Conservation (phyloP, 2,888 invertebrate genomes). For the Drosophila infuscata region DNA sequence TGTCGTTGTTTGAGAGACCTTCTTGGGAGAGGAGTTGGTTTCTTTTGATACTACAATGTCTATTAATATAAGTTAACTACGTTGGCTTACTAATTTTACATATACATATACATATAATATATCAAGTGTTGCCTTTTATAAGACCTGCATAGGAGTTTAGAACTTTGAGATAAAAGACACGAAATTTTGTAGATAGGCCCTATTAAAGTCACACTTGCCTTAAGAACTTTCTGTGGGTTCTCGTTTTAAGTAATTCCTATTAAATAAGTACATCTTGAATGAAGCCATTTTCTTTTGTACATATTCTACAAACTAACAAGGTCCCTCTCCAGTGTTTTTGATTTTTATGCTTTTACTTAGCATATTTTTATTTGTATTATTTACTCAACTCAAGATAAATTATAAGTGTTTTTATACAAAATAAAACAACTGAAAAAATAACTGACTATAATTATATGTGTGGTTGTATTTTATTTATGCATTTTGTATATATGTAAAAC, state of each 20-base stretch:
- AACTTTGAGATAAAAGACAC: slow-evolving; percentile 5
- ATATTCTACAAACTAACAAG: slow-evolving; percentile 81
- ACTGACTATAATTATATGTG: slow-evolving; percentile 33
- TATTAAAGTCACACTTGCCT: slow-evolving; percentile 20
- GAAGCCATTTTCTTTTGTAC: slow-evolving; percentile 47
- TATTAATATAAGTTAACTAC: slow-evolving; percentile 34
- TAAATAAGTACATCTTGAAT: slow-evolving; percentile 52
- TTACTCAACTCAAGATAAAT: slow-evolving; percentile 1
- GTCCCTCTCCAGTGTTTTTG: slow-evolving; percentile 84
- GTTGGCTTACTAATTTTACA: slow-evolving; percentile 27
- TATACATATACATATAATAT: slow-evolving; percentile 2
- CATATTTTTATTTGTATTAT: slow-evolving; percentile 13
- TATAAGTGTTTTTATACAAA: slow-evolving; percentile 43
- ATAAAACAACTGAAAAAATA: slow-evolving; percentile 47
- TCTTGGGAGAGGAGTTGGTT: slow-evolving; percentile 73
- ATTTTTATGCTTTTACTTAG: slow-evolving; percentile 31
- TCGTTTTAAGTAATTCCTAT: slow-evolving; percentile 37
- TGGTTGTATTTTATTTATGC: slow-evolving; percentile 55
- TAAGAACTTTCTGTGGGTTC: slow-evolving; percentile 10
- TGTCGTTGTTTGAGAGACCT: slow-evolving; percentile 80
- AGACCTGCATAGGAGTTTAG: slow-evolving; percentile 7
- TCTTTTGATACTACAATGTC: slow-evolving; percentile 42
- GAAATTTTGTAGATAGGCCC: slow-evolving; percentile 3
- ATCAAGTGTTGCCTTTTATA: slow-evolving; percentile 15
- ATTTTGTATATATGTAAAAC: slow-evolving; percentile 30